These are phyloP conservation scores for Polypterus senegalus DNA, from an alignment of 2,113 vertebrate species.

Conservation along the genomic window DNA sequence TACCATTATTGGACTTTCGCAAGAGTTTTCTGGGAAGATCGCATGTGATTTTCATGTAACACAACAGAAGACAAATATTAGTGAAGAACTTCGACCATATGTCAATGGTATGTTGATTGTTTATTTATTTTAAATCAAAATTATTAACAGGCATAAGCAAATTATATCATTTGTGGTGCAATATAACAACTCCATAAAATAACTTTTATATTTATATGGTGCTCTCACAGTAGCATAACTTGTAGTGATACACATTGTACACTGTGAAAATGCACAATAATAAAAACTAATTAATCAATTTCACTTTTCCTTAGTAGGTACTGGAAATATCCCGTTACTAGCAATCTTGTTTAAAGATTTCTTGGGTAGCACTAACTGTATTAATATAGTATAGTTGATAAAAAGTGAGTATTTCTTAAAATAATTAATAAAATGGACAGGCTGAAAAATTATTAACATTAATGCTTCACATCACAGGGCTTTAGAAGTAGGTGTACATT, in stretches of 20 bases:
- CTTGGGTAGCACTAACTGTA: no score
- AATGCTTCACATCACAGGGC: no score
- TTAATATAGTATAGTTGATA: no score
- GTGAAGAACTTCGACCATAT: conserved; percentile 57
- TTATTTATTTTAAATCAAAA: not conserved
- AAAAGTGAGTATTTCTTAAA: no score
- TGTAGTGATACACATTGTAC: not conserved
- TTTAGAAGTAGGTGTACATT: no score
- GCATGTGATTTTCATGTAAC: conserved; percentile 74
- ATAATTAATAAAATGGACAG: no score
- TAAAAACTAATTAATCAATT: not conserved
- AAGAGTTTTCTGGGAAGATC: conserved; percentile 69
- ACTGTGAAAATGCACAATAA: not conserved
- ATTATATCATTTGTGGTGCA: not conserved
- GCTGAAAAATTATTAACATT: no score
- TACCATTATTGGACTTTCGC: conserved; percentile 62
- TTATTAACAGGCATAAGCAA: not conserved
- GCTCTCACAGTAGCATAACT: not conserved
- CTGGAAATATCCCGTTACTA: no score
- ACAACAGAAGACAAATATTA: conserved; percentile 55
- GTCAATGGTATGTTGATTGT: conserved; percentile 51
- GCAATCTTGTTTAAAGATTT: no score
- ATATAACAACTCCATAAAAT: not conserved
- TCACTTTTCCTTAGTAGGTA: no score
- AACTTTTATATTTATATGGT: not conserved